Percentiles rank a stretch among this genome's conserved stretches.
phyloP scores from a whole-genome alignment of 1,140 invertebrate genomes.

The Cataglyphis hispanica region DNA sequence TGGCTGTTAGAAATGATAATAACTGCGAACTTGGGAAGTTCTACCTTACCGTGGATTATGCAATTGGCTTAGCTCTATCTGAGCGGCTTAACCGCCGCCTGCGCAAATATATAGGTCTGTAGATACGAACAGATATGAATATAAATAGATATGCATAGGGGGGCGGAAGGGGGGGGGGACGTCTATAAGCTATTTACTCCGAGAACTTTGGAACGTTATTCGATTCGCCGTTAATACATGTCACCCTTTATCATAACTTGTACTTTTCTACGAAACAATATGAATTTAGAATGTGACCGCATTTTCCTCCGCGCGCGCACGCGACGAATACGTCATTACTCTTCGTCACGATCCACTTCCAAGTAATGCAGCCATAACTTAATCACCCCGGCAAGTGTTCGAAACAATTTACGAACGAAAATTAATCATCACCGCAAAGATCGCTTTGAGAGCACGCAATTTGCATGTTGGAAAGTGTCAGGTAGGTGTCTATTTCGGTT shows the following conservation, averaged over 20 bases:
- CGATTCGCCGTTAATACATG: conserved; percentile 32
- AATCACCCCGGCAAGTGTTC: conserved; percentile 51
- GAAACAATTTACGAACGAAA: conserved; percentile 52
- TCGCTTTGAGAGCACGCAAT: conserved; percentile 22
- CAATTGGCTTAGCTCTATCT: conserved; percentile 62
- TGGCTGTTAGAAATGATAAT: conserved; percentile 75
- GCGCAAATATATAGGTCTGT: conserved; percentile 51
- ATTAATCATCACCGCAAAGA: conserved; percentile 41
- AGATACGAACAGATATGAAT: conserved; percentile 65
- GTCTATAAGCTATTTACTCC: conserved; percentile 40
- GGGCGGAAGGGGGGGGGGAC: too few species aligned
- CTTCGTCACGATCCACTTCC: conserved; percentile 47
- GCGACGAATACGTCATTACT: conserved; percentile 52
- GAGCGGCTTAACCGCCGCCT: conserved; percentile 54
- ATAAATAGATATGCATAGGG: conserved; percentile 51
- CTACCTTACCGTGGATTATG: conserved; percentile 68
- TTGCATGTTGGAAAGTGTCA: conserved; percentile 30
- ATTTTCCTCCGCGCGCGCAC: not conserved
- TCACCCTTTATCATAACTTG: conserved; percentile 20
- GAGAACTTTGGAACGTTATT: not conserved
- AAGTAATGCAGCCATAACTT: conserved; percentile 46
- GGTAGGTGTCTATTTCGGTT: conserved; percentile 23
- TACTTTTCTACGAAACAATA: conserved; percentile 4
- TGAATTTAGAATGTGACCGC: conserved; percentile 47
- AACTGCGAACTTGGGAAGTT: conserved; percentile 69